Base-by-base conservation (phyloP, 1,140 invertebrate genomes). In the Amphibalanus amphitrite region DNA sequence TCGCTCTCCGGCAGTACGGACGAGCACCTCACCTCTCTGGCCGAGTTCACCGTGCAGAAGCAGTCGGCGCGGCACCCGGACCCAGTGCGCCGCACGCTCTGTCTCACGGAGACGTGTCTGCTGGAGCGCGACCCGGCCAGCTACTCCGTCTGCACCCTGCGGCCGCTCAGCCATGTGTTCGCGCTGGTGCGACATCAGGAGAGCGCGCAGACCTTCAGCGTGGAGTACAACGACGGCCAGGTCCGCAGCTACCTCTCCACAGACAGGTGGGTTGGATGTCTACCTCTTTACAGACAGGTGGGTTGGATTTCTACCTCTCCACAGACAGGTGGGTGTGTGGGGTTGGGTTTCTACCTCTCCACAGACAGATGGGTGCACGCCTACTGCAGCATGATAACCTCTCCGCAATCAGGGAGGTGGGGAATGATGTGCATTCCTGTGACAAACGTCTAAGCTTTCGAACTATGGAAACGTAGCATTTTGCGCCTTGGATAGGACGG, bases 41-140 rank as follows among this genome's bases (percentile, higher is more conserved):
- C 88, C 29, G 94, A 97, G 81, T 97, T 97, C 80, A 86, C 85
- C 74, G 92, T 98, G 8, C 90, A 95, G 77, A 97, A 97, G 82
- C 84, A 90, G 72, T 86, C 86, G 73, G 86, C 86, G 23, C 84
- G 92, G 69, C 89, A 94, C 80, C 83, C 84, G 74, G 90, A 92
- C 76, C 86, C 88, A 4, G 88, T 93, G 38, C 83, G 90, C 74
- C 84, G 95, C 73, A 91, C 91, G 1, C 83, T 99, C n/a, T 98
- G 95, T 79, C 83, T 99, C 0, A 95, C 93, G 0, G 96, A 98
- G 80, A 90, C 89, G 0, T 99, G 95, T 82, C 82, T 99, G 28
- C 80, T 99, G 38, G 97, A 99, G 83, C 84, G 97, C 76, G 97
- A 99, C 84, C 93, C 93, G 29, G 91, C 92, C 77, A 96, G 94